Base-by-base conservation (phyloP, 2,113 vertebrate species). In the Brachionichthys hirsutus region DNA sequence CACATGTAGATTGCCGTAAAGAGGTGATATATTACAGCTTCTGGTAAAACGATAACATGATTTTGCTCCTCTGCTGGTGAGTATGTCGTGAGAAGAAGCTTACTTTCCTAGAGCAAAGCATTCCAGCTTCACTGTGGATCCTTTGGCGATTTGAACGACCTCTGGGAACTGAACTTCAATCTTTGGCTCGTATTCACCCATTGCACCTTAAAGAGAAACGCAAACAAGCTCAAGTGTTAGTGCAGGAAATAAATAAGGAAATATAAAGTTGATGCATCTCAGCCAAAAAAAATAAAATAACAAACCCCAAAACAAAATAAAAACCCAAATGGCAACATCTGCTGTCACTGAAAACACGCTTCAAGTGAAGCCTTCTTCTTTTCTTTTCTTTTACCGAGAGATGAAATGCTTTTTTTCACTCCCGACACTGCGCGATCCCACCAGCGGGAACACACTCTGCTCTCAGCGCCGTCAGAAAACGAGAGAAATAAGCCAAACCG, bases 181-280 rank as follows among this genome's bases (percentile, higher is more conserved):
- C 91, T 98, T 99, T 54, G 97, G 97, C 81, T 99, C 97, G 1
- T 99, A 99, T 90, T 99, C 97, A 44, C 97, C 97, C 97, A 99
- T 99, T 66, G 96, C 91, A 80, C 97, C 97, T 99, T 93, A 62
- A 78, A 84, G 43, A 64, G 43, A 72, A 78, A 81, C 44, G 24
- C 22, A 85, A 60, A 82, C 54, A 11, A 63, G 43, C 3, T 2
- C 6, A 9, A 11, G n/a, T 6, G 11, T 54, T 45, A 30, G 44
- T 43, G 41, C 22, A 57, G 50, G 34, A 54, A 52, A 7, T 36
- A 3, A 15, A 54, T 13, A 56, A 10, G 0, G 12, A 0, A 36
- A 34, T 20, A 24, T 8, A 8, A 57, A 62, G 5, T 45, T 12
- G 10, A 45, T 68, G 50, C 18, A 70, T 57, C 36, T 45, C n/a